phyloP scores from a whole-genome alignment of 2,113 vertebrate genomes.

The Oplegnathus fasciatus region DNA sequence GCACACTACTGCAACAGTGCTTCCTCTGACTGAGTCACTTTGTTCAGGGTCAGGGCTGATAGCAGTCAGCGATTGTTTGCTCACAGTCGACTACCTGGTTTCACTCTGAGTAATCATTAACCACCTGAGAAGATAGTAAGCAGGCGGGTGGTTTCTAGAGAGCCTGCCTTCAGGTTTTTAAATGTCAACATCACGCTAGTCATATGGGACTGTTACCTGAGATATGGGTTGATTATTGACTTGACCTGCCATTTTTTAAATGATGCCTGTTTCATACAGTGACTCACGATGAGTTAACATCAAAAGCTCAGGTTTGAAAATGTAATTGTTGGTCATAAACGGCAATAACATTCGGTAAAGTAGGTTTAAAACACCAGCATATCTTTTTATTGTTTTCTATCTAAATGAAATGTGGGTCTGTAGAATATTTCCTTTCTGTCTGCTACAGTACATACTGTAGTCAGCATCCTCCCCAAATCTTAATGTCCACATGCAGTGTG shows the following conservation, averaged over 20 bases:
- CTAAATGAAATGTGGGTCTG: not conserved
- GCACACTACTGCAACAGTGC: not conserved
- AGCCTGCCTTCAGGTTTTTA: conserved; percentile 38
- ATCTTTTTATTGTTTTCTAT: not conserved
- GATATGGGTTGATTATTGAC: conserved; percentile 47
- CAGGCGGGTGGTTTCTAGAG: conserved; percentile 70
- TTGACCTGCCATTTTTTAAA: conserved; percentile 39
- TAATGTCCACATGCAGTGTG: not conserved
- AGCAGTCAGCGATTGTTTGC: conserved; percentile 72
- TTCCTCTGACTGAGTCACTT: conserved; percentile 54
- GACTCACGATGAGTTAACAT: not conserved
- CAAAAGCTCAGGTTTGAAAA: not conserved
- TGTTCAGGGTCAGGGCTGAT: conserved; percentile 73
- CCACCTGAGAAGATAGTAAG: conserved; percentile 62
- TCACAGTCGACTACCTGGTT: conserved; percentile 78
- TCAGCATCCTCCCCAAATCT: not conserved
- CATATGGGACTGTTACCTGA: conserved; percentile 2
- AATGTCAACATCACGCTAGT: conserved; percentile 42
- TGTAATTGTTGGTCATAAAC: not conserved
- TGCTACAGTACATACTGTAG: not conserved
- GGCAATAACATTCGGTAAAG: not conserved
- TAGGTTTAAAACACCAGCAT: not conserved
- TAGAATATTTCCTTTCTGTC: not conserved
- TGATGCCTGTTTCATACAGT: not conserved
- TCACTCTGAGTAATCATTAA: conserved; percentile 91